phyloP scores from a whole-genome alignment of 2,113 vertebrate genomes.

The Nymphicus hollandicus region DNA sequence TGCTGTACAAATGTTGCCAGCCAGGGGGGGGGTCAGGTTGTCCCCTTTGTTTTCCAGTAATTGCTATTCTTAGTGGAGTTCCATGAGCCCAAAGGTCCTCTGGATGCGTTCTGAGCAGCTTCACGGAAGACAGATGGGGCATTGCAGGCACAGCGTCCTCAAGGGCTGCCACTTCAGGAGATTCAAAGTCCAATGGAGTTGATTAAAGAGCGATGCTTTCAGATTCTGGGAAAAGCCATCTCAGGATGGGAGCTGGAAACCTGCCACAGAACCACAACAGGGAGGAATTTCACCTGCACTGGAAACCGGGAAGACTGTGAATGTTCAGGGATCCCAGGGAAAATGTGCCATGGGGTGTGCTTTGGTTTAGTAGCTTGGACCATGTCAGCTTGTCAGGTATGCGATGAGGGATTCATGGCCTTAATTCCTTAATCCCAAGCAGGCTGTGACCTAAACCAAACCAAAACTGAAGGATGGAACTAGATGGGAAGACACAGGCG shows the following conservation, averaged over 20 bases:
- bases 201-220: not conserved
- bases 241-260: not conserved
- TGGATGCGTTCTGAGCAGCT: not conserved
- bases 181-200: not conserved
- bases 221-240: not conserved
- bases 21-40: constrained; percentile 5
- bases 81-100: constrained; percentile 35
- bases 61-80: constrained; percentile 39
- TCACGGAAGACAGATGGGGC: constrained; percentile 20
- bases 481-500: not conserved
- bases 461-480: not conserved
- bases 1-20: not conserved
- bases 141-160: not conserved
- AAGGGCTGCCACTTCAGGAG: not conserved
- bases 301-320: not conserved
- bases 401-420: not conserved
- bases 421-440: not conserved
- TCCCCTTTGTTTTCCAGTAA: constrained; percentile 55
- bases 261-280: not conserved
- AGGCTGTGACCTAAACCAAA: not conserved
- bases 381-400: not conserved
- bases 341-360: not conserved
- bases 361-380: not conserved
- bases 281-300: not conserved
- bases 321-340: not conserved